These are phyloP conservation scores for Diaperis boleti DNA, from an alignment of 2,888 invertebrate genomes.

Conservation along the genomic window DNA sequence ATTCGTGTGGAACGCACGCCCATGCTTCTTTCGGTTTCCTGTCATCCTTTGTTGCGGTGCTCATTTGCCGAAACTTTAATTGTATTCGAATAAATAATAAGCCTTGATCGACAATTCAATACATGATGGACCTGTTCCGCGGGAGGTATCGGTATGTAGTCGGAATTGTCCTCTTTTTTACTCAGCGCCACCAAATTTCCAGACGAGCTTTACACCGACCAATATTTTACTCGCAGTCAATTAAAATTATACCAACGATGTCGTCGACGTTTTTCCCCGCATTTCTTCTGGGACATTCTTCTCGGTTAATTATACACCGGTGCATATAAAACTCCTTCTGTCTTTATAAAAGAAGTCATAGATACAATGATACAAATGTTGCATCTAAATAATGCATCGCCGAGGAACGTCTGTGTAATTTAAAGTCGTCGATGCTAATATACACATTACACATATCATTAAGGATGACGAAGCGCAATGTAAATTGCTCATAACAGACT, in stretches of 20 bases:
- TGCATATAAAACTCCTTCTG: slow-evolving; percentile 14
- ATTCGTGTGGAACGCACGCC: slow-evolving; percentile 33
- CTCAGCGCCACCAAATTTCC: slow-evolving; percentile 56
- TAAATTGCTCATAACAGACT: slow-evolving; percentile 7
- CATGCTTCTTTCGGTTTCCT: slow-evolving; percentile 35
- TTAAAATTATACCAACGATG: slow-evolving; percentile 52
- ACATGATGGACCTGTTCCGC: slow-evolving; percentile 58
- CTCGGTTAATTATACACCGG: slow-evolving; percentile 28
- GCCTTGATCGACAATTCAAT: slow-evolving; percentile 62
- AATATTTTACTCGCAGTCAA: slow-evolving; percentile 56
- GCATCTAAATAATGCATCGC: slow-evolving; percentile 39
- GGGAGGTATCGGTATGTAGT: slow-evolving; percentile 57
- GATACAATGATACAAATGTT: slow-evolving; percentile 7
- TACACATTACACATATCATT: slow-evolving; percentile 6
- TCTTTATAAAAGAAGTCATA: slow-evolving; percentile 32
- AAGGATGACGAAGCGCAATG: slow-evolving; percentile 8
- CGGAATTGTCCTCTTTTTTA: slow-evolving; percentile 53
- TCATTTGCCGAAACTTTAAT: slow-evolving; percentile 62
- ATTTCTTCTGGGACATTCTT: slow-evolving; percentile 33
- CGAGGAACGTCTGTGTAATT: slow-evolving; percentile 50
- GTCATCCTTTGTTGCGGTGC: slow-evolving; percentile 53
- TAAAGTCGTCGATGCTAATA: slow-evolving; percentile 1
- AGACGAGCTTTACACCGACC: slow-evolving; percentile 53
- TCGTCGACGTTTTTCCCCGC: slow-evolving; percentile 27
- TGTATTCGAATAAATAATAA: slow-evolving; percentile 62